Percentiles rank a stretch among this genome's conserved stretches.
Conservation (phyloP, 2,113 vertebrate genomes). For the Myocastor coypus region DNA sequence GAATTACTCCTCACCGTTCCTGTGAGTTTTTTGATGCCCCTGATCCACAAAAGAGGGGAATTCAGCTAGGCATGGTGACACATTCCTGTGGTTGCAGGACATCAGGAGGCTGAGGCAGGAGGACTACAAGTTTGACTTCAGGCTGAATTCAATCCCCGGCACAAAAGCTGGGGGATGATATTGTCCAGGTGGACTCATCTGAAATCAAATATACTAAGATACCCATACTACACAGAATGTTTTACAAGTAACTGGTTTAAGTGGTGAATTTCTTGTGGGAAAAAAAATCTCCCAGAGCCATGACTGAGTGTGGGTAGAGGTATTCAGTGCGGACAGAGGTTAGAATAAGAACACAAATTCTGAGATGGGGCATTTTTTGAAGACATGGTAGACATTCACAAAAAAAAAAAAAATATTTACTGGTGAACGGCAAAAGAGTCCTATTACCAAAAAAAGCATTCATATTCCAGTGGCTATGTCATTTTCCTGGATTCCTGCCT, state of each 20-base stretch:
- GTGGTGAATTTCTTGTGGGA: neutral
- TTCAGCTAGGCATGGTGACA: neutral
- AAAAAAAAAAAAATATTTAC: neutral
- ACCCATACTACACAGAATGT: neutral
- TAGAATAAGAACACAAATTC: neutral
- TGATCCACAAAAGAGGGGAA: neutral
- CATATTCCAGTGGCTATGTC: neutral
- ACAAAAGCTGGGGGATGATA: neutral
- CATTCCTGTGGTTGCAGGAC: neutral
- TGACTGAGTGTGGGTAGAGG: neutral
- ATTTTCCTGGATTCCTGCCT: neutral
- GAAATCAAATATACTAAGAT: neutral
- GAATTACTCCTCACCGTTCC: neutral
- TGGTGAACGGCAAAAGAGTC: neutral
- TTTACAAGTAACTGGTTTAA: neutral
- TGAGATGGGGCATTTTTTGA: fast-evolving
- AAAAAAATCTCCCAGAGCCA: neutral
- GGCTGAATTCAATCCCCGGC: neutral
- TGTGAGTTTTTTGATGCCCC: neutral
- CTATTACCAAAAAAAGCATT: neutral
- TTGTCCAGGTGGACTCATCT: neutral
- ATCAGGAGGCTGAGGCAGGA: neutral
- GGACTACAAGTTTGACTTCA: neutral
- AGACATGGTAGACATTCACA: neutral
- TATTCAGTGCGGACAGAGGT: neutral